Percentiles rank a stretch among this genome's conserved stretches.
Evolutionary conservation across 2,797 vertebrate species (phyloP).

Genomic region (Alectoris magna): DNA sequence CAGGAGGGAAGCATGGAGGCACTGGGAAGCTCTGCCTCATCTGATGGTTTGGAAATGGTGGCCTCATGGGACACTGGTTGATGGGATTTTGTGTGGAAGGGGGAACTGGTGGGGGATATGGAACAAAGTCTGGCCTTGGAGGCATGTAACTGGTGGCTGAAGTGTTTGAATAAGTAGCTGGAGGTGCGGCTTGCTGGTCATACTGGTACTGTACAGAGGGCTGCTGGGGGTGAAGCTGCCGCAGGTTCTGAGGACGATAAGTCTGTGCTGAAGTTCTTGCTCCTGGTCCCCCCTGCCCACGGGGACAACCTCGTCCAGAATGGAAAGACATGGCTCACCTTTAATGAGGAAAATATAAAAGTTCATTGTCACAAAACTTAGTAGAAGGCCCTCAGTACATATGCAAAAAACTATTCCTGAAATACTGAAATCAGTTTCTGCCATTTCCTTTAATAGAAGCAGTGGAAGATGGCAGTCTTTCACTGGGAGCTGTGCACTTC

Average conservation of each 20-base stretch:
- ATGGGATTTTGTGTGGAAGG: constrained; percentile 81
- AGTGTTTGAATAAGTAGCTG: constrained; percentile 83
- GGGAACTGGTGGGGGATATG: constrained; percentile 87
- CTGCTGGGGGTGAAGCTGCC: constrained; percentile 86
- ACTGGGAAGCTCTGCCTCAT: constrained; percentile 88
- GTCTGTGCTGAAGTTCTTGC: constrained; percentile 83
- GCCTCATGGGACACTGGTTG: constrained; percentile 85
- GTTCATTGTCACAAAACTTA: background rate
- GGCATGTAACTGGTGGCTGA: constrained; percentile 84
- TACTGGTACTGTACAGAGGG: constrained; percentile 87
- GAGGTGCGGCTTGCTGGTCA: constrained; percentile 81
- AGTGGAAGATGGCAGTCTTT: rapidly evolving
- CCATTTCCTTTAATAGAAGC: background rate
- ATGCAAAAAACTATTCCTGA: background rate
- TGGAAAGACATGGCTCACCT: constrained; percentile 90
- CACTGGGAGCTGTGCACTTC: background rate
- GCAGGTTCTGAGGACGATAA: constrained; percentile 85
- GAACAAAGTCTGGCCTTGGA: constrained; percentile 88
- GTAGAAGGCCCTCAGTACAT: background rate
- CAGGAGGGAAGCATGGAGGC: constrained; percentile 88
- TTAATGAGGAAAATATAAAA: constrained; percentile 15
- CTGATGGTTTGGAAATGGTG: constrained; percentile 86
- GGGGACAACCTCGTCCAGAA: constrained; percentile 86
- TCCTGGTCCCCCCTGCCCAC: constrained; percentile 84
- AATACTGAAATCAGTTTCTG: background rate